Evolutionary conservation across 2,113 vertebrate genomes (phyloP).

Genomic region (Phalacrocorax aristotelis): DNA sequence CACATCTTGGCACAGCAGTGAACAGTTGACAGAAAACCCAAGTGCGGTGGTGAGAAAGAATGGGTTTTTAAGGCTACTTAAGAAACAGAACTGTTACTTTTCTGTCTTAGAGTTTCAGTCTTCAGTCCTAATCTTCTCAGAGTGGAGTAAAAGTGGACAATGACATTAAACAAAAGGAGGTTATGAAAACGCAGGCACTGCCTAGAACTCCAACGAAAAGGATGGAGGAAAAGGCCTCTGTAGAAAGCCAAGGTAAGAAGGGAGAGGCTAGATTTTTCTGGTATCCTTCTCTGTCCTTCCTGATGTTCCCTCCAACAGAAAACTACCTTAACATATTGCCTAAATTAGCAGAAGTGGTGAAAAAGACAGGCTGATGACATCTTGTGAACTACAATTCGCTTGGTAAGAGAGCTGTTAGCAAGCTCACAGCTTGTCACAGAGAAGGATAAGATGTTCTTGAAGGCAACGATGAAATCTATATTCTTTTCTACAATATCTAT

Average conservation of each 20-base stretch:
- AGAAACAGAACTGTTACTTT: slow-evolving; percentile 38
- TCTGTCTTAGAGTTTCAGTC: not conserved
- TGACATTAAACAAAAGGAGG: not conserved
- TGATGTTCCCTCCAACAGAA: slow-evolving; percentile 64
- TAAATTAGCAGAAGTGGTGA: slow-evolving; percentile 69
- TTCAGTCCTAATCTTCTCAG: not conserved
- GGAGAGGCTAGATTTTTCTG: slow-evolving; percentile 1
- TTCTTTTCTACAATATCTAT: slow-evolving; percentile 52
- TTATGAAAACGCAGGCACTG: not conserved
- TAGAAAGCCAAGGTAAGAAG: not conserved
- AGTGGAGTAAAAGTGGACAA: not conserved
- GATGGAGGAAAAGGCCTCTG: not conserved
- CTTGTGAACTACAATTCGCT: slow-evolving; percentile 68
- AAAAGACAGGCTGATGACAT: slow-evolving; percentile 70
- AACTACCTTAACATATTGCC: slow-evolving; percentile 72
- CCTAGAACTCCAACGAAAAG: not conserved
- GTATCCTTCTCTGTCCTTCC: slow-evolving; percentile 55
- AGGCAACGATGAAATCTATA: slow-evolving; percentile 54
- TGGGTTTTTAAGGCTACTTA: slow-evolving; percentile 27
- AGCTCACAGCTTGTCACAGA: slow-evolving; percentile 68
- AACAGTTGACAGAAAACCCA: slow-evolving; percentile 16
- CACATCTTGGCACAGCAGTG: not conserved
- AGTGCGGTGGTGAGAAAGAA: not conserved
- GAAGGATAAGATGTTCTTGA: slow-evolving; percentile 66
- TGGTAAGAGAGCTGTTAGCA: slow-evolving; percentile 72